These are phyloP conservation scores for Regulus satrapa DNA, from an alignment of 2,113 vertebrate species.

Conservation along the genomic window DNA sequence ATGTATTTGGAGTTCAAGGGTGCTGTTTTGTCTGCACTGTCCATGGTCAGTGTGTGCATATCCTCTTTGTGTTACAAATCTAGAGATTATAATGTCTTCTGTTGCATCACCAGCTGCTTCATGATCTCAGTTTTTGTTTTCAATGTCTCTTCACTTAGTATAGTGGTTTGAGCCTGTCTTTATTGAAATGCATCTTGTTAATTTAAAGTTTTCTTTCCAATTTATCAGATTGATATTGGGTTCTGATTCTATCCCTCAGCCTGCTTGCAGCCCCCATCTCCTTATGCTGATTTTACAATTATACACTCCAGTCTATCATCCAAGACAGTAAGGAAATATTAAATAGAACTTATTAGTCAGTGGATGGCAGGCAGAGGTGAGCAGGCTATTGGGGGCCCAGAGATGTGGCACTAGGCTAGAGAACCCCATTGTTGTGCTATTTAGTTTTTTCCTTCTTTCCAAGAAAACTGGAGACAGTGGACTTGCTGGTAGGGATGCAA, in stretches of 20 bases:
- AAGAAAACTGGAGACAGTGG: neutral
- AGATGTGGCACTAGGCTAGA: neutral
- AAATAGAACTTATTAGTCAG: neutral
- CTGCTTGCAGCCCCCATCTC: neutral
- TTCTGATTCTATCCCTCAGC: neutral
- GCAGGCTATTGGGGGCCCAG: neutral
- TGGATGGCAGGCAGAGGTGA: neutral
- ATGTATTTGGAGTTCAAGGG: neutral
- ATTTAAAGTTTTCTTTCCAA: neutral
- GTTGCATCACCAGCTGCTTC: neutral
- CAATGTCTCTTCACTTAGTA: neutral
- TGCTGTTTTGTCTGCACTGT: neutral
- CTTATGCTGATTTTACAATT: neutral
- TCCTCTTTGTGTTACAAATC: neutral
- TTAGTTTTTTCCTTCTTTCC: neutral
- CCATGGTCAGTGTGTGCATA: neutral
- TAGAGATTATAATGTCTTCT: neutral
- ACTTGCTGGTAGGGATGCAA: neutral
- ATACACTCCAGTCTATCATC: neutral
- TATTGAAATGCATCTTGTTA: neutral
- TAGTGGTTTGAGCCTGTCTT: neutral
- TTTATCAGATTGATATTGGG: neutral
- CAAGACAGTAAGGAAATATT: neutral
- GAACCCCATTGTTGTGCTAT: neutral
- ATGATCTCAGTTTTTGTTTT: neutral